Evolutionary conservation across 2,888 invertebrate genomes (phyloP).

Genomic region (Conchocele bisecta): DNA sequence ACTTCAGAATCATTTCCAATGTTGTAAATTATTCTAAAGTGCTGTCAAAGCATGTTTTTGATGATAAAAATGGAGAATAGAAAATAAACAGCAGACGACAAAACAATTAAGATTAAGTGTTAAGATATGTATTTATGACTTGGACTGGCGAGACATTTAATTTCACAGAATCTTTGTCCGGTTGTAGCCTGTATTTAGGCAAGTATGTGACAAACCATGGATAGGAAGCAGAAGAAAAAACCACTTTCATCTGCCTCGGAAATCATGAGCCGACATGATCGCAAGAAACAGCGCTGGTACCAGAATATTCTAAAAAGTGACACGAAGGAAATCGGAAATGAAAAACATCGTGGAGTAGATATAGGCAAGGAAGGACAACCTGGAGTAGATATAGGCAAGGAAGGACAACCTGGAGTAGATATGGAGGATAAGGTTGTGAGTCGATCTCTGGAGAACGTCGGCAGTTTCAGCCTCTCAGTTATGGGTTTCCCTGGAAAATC

Average conservation of each 20-base stretch:
- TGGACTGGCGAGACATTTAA: too few relatives aligned
- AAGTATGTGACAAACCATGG: too few relatives aligned
- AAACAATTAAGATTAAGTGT: too few relatives aligned
- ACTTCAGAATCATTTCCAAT: too few relatives aligned
- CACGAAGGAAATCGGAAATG: constrained; percentile 3
- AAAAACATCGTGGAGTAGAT: background rate
- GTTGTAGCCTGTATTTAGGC: too few relatives aligned
- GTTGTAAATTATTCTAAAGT: too few relatives aligned
- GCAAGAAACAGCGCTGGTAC: constrained; percentile 58
- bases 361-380: background rate
- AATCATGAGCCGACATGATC: constrained; percentile 64
- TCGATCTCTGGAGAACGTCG: constrained; percentile 51
- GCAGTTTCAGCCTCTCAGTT: constrained; percentile 32
- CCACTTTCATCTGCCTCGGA: constrained; percentile 64
- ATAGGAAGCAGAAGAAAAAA: constrained; percentile 36
- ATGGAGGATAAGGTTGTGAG: constrained; percentile 21
- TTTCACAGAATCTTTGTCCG: too few relatives aligned
- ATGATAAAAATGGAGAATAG: too few relatives aligned
- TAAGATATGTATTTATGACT: too few relatives aligned
- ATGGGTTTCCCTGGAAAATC: constrained; percentile 25
- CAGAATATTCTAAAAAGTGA: constrained; percentile 33
- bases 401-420: background rate
- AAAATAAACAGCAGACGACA: too few relatives aligned
- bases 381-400: too few relatives aligned
- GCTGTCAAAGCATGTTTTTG: too few relatives aligned